Conservation (phyloP, 2,888 invertebrate species). For the Pandemis cinnamomeana region DNA sequence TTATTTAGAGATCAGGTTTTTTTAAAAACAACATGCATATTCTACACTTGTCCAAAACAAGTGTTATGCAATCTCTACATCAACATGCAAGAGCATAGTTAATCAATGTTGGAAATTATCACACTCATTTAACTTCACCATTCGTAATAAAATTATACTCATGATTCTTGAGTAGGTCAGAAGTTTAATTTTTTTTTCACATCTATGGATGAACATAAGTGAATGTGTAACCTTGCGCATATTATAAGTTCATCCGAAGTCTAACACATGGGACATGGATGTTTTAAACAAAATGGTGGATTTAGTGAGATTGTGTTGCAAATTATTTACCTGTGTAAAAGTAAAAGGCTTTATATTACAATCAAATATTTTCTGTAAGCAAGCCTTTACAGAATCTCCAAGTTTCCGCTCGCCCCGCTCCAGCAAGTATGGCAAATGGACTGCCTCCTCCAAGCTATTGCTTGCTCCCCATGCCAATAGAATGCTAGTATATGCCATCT, state of each 20-base stretch:
- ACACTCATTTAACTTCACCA: too few relatives aligned
- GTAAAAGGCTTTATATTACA: conserved; percentile 71
- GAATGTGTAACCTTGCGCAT: too few relatives aligned
- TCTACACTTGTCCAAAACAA: too few relatives aligned
- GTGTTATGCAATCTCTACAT: too few relatives aligned
- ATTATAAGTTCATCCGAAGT: neutral
- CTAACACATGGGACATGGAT: too few relatives aligned
- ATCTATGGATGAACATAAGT: too few relatives aligned
- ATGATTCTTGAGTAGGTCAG: too few relatives aligned
- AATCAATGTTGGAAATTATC: too few relatives aligned
- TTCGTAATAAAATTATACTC: too few relatives aligned
- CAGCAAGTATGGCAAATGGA: conserved; percentile 75
- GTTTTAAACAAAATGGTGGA: neutral
- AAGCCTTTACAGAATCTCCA: conserved; percentile 64
- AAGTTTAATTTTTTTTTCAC: too few relatives aligned
- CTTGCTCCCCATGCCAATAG: conserved; percentile 74
- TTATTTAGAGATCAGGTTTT: neutral
- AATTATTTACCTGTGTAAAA: conserved; percentile 71
- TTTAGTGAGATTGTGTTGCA: neutral
- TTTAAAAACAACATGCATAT: too few relatives aligned
- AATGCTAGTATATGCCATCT: conserved; percentile 66
- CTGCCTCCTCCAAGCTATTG: conserved; percentile 55
- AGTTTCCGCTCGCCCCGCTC: conserved; percentile 73
- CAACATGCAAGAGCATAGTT: too few relatives aligned
- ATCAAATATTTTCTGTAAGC: conserved; percentile 74